Conservation (phyloP, 2,888 invertebrate species). For the Erebia epiphron region DNA sequence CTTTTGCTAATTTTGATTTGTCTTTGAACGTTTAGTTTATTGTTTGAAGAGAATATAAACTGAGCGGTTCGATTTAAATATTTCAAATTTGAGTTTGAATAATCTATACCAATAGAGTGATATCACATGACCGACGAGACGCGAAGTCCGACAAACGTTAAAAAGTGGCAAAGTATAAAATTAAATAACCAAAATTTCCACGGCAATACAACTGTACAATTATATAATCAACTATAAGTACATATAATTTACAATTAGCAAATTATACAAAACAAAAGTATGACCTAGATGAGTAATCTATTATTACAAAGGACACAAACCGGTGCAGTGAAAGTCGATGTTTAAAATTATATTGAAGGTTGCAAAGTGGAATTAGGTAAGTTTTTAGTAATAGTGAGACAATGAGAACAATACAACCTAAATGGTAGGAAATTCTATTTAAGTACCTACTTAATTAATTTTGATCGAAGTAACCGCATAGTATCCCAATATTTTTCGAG, state of each 20-base stretch:
- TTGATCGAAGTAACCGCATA: too few relatives aligned
- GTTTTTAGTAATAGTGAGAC: background rate
- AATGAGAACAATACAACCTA: too few relatives aligned
- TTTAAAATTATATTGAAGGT: slow-evolving; percentile 10
- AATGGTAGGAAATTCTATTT: too few relatives aligned
- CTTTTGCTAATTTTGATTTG: background rate
- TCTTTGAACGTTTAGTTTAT: background rate
- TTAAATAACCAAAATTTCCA: background rate
- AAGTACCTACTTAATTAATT: too few relatives aligned
- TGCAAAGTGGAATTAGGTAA: slow-evolving; percentile 2
- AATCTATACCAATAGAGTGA: too few relatives aligned
- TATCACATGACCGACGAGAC: too few relatives aligned
- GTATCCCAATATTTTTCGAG: too few relatives aligned
- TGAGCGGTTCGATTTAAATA: too few relatives aligned
- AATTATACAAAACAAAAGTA: slow-evolving; percentile 9
- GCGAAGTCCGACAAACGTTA: too few relatives aligned
- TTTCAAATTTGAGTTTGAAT: too few relatives aligned
- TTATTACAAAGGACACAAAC: slow-evolving; percentile 20
- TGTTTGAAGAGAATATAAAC: background rate
- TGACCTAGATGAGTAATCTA: slow-evolving; percentile 22
- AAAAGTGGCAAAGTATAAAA: too few relatives aligned
- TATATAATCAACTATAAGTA: background rate
- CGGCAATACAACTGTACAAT: background rate
- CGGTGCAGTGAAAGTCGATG: slow-evolving; percentile 32
- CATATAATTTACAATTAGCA: background rate